These are phyloP conservation scores for Gymnopithys bicolor DNA, from an alignment of 2,797 vertebrate species.

Conservation along the genomic window DNA sequence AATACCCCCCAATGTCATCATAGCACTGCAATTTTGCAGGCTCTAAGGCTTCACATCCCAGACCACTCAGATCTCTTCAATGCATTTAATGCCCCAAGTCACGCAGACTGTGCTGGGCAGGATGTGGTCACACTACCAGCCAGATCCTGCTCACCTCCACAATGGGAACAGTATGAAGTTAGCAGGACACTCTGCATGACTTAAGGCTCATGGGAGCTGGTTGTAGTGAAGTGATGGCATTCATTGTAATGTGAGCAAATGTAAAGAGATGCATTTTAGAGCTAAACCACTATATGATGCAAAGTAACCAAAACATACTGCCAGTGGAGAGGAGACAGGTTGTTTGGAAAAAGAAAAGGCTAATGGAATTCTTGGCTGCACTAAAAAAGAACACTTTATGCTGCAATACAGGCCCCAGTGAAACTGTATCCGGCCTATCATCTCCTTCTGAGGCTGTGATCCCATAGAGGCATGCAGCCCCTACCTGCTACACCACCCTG, in stretches of 20 bases:
- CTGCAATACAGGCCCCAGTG: background rate
- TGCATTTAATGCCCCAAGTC: background rate
- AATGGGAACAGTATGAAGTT: background rate
- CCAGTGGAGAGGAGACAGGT: background rate
- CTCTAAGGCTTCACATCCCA: background rate
- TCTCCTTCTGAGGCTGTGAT: background rate
- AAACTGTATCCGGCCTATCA: slow-evolving; percentile 20
- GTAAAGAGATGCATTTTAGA: background rate
- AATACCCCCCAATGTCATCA: background rate
- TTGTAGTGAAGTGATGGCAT: background rate
- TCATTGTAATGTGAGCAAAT: background rate
- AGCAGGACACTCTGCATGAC: background rate
- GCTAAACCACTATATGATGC: background rate
- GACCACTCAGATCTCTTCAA: background rate
- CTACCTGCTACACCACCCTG: background rate
- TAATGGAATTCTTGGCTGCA: slow-evolving; percentile 51
- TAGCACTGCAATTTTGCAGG: background rate
- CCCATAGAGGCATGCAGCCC: accelerated
- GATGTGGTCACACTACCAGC: background rate
- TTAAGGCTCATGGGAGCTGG: background rate
- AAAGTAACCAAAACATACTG: background rate
- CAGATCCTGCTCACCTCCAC: background rate
- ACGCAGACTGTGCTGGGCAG: background rate
- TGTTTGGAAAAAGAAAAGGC: slow-evolving; percentile 30
- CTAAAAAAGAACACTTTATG: slow-evolving; percentile 41